Conservation (phyloP, 2,113 vertebrate genomes). For the Sander vitreus region DNA sequence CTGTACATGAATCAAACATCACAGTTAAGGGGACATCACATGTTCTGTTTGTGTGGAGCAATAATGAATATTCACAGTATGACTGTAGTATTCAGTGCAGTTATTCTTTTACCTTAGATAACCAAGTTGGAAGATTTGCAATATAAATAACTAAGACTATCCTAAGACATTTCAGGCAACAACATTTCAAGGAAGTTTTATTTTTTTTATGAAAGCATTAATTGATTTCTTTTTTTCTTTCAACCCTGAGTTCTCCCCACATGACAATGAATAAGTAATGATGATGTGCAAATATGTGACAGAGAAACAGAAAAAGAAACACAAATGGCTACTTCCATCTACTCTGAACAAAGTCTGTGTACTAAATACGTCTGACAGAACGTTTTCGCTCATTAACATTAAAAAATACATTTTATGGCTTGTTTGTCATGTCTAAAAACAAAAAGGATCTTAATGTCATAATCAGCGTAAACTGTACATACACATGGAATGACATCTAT, state of each 20-base stretch:
- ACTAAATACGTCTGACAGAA: not conserved
- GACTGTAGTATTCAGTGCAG: constrained; percentile 44
- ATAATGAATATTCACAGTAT: constrained; percentile 38
- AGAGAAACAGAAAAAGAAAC: constrained; percentile 40
- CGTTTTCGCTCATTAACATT: constrained; percentile 7
- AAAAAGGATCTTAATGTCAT: constrained; percentile 19
- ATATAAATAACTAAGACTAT: constrained; percentile 42
- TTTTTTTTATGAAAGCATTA: constrained; percentile 60
- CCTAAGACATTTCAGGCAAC: constrained; percentile 48
- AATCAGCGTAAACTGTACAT: constrained; percentile 51
- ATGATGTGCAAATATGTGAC: constrained; percentile 57
- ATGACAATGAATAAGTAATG: constrained; percentile 26
- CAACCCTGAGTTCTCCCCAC: constrained; percentile 81
- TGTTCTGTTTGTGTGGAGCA: constrained; percentile 16
- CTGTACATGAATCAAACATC: constrained; percentile 9
- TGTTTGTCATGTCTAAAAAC: constrained; percentile 46
- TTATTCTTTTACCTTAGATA: constrained; percentile 15
- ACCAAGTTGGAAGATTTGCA: constrained; percentile 36
- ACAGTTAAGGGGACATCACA: not conserved
- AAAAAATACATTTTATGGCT: constrained; percentile 67
- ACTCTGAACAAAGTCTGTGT: constrained; percentile 1
- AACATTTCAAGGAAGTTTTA: constrained; percentile 49
- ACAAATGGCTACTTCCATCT: constrained; percentile 4
- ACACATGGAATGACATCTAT: constrained; percentile 69
- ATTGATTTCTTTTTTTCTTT: constrained; percentile 43